Base-by-base conservation (phyloP, 2,113 vertebrate species). In the Eolophus roseicapilla region DNA sequence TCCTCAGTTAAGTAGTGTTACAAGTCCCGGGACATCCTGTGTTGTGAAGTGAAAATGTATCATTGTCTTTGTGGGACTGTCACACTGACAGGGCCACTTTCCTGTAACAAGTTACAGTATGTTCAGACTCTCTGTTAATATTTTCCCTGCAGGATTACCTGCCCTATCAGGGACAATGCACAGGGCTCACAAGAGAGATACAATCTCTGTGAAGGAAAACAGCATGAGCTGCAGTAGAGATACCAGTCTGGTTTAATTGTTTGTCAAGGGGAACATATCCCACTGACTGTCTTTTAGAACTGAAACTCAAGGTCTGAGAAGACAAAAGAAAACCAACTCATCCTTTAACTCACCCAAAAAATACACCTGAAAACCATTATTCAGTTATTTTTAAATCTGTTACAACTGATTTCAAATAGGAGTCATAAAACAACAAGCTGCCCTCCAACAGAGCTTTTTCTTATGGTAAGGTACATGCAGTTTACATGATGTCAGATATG, bases 151-250 rank as follows among this genome's bases (percentile, higher is more conserved):
- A 86, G 37, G 18, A 43, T 9, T 53, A 35, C 37, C 53, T 46
- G 7, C 43, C 60, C 55, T 55, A 11, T 60, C 43, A 29, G 44
- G 86, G 80, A 76, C 1, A 3, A 39, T 4, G 11, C 59, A 47
- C 13, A 4, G 37, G 29, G 44, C 44, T 82, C 35, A 19, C 9
- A 6, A 31, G 39, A 44, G 50, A 70, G 44, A 13, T 1, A 7
- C 12, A 18, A 43, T 16, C n/a, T 57, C 68, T 60, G 43, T 1
- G 46, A 41, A 52, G 52, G 44, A 44, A 68, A 84, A 53, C 25
- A 47, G 4, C 1, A 0, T 0, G 1, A 41, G 21, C 43, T 77
- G 53, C 71, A 70, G 25, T 6, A 53, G 55, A 68, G 64, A 12
- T 3, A 8, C 39, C 24, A 13, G 14, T 28, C 47, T 37, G 47